Evolutionary conservation across 2,797 vertebrate species (phyloP).

Genomic region (Myripristis murdjan): DNA sequence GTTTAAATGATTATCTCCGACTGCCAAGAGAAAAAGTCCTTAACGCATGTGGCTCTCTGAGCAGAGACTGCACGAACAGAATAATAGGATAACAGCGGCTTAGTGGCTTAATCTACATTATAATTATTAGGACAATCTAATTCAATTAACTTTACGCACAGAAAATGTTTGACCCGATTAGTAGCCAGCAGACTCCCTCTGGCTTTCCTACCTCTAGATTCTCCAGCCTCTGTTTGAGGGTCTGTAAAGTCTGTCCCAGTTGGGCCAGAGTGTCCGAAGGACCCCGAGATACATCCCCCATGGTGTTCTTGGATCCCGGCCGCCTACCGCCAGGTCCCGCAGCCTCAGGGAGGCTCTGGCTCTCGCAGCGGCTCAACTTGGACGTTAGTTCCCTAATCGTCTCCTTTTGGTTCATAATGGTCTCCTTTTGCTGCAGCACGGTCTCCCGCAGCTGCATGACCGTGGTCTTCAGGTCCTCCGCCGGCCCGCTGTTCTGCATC

Average conservation of each 20-base stretch:
- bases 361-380: constrained; percentile 95
- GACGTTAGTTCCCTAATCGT: constrained; percentile 96
- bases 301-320: constrained; percentile 91
- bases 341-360: constrained; percentile 92
- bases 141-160: constrained; percentile 24
- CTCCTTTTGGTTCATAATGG: constrained; percentile 97
- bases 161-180: neutral
- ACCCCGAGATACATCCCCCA: constrained; percentile 95
- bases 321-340: constrained; percentile 83
- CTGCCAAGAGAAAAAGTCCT: neutral
- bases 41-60: constrained; percentile 7
- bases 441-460: constrained; percentile 96
- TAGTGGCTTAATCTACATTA: neutral
- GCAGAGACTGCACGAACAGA: constrained; percentile 1
- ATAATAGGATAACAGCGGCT: constrained; percentile 10
- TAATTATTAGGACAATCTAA: neutral
- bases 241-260: constrained; percentile 96
- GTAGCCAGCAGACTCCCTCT: neutral
- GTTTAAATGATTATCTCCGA: constrained; percentile 1
- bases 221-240: constrained; percentile 94
- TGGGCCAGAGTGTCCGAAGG: constrained; percentile 94
- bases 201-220: constrained; percentile 92
- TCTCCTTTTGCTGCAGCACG: constrained; percentile 96
- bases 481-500: constrained; percentile 89
- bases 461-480: constrained; percentile 91